Evolutionary conservation across 2,888 invertebrate species (phyloP), one percentile per base, ranked within the genome.

Genomic region (Chouioia cunea): DNA sequence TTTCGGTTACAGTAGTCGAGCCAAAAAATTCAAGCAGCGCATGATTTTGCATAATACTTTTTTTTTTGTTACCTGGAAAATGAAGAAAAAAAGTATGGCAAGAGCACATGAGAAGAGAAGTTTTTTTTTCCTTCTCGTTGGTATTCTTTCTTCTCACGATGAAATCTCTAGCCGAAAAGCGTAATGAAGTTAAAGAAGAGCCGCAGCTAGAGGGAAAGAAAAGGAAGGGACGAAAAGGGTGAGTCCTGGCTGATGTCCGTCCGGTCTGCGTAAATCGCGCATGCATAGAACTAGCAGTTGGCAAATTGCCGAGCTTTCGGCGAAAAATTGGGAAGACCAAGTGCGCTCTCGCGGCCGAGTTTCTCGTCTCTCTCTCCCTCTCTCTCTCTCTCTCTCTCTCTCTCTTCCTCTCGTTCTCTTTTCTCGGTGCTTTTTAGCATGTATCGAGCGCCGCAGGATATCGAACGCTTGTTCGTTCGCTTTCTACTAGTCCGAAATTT

Each of bases 261-360:
- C 36, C 36, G 36, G 36, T 36, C 36, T 10, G 36, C 36, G 36
- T 36, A 10, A 10, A 36, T 36, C 36, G 36, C 36, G 36, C 36
- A 10, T 36, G 36, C 36, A 36, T 10, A 12, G 36, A 36, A 12
- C 65, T 65, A 65, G 70, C 70, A 57, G 4, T 56, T 56, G 36
- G 70, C 70, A 65, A 70, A 16, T 53, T 63, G 52, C 62, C 63
- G 56, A 44, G 36, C 46, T 46, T 54, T 16, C 46, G 22, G 6
- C 54, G 60, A 66, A 70, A 70, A 70, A 71, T 71, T 62, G 71
- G 62, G 62, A 62, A 71, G 70, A 60, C 65, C 70, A 60, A 44
- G 36, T 36, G 36, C 36, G 36, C 36, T 36, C 36, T 36, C 36
- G 36, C 63, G 46, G 27, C 48, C 36, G 48, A 58, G 48, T 18